Evolutionary conservation across 2,888 invertebrate species (phyloP).

Genomic region (Erpobdella octoculata): DNA sequence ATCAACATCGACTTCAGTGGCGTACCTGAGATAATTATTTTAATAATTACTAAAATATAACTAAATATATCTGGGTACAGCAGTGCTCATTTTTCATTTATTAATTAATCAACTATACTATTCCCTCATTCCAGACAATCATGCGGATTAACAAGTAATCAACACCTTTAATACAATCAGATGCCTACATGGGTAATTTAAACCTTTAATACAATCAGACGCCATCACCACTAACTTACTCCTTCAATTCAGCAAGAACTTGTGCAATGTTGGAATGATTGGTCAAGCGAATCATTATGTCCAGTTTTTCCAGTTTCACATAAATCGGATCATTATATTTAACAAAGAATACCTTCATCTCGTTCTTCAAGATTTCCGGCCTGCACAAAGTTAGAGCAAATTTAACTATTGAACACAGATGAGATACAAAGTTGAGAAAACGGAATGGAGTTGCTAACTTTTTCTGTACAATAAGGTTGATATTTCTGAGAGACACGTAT

Average conservation of each 20-base stretch:
- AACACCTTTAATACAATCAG: too few species aligned
- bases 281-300: conserved; percentile 97
- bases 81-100: too few species aligned
- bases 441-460: conserved; percentile 48
- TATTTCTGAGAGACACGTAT: conserved; percentile 93
- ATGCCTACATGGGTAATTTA: too few species aligned
- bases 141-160: too few species aligned
- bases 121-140: too few species aligned
- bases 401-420: neutral
- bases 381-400: conserved; percentile 26
- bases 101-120: too few species aligned
- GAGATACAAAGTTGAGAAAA: neutral
- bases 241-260: conserved; percentile 84
- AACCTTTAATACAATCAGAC: too few species aligned
- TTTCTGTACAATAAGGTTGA: conserved; percentile 97
- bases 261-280: conserved; percentile 96
- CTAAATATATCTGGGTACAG: too few species aligned
- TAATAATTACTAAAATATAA: neutral
- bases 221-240: too few species aligned
- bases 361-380: conserved; percentile 94
- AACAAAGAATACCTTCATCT: conserved; percentile 99
- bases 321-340: conserved; percentile 99
- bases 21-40: conserved; percentile 56
- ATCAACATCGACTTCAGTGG: conserved; percentile 98
- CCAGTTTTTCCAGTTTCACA: conserved; percentile 94